Evolutionary conservation across 2,888 invertebrate genomes (phyloP).

Genomic region (Coleophora deauratella): DNA sequence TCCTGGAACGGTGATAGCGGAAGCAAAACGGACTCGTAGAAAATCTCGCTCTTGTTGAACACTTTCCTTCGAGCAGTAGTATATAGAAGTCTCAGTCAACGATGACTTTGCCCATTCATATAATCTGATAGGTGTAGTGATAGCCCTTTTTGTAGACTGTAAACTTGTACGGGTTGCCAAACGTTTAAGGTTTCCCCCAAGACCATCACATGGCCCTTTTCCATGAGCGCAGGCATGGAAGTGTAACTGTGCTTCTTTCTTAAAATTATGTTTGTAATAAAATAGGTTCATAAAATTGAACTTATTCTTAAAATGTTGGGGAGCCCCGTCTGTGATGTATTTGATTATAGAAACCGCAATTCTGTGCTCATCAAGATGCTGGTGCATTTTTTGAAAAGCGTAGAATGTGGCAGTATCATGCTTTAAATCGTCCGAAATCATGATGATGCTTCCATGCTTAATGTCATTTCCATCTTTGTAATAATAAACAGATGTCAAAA

Average conservation of each 20-base stretch:
- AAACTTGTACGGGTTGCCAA: constrained; percentile 5
- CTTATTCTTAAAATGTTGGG: constrained; percentile 16
- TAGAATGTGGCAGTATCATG: constrained; percentile 16
- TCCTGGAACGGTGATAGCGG: not conserved
- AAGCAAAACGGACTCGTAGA: constrained; percentile 6
- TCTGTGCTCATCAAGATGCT: not conserved
- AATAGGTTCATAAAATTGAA: constrained; percentile 12
- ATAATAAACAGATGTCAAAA: constrained; percentile 11
- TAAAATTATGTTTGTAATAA: constrained; percentile 7
- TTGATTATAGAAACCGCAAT: not conserved
- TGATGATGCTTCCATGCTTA: constrained; percentile 14
- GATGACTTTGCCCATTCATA: constrained; percentile 10
- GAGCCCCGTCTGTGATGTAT: constrained; percentile 11
- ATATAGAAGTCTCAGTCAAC: constrained; percentile 6
- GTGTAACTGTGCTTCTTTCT: constrained; percentile 8
- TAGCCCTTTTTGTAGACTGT: constrained; percentile 7
- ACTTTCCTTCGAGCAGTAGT: constrained; percentile 7
- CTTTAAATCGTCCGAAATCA: constrained; percentile 16
- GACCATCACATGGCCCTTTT: constrained; percentile 9
- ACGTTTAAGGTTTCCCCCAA: constrained; percentile 4
- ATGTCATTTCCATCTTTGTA: constrained; percentile 8
- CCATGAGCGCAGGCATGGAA: constrained; percentile 9
- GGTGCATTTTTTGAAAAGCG: constrained; percentile 12
- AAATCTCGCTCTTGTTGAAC: constrained; percentile 4
- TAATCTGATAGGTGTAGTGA: constrained; percentile 3